These are phyloP conservation scores for Rhorus exstirpatorius DNA, from an alignment of 2,888 invertebrate species.

Conservation along the genomic window DNA sequence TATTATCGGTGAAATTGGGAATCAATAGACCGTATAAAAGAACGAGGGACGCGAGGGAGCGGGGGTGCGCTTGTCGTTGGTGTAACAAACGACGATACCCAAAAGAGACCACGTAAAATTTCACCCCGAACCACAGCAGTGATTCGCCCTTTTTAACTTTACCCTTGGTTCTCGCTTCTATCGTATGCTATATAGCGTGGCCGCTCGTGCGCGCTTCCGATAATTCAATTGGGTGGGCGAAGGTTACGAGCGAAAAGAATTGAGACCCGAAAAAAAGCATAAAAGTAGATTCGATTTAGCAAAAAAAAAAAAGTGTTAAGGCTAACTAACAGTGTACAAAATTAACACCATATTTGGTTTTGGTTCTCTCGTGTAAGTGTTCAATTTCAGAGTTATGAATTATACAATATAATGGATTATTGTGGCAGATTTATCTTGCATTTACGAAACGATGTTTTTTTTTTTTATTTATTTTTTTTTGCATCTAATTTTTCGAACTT, in stretches of 20 bases:
- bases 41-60: conserved; percentile 52
- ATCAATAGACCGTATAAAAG: conserved; percentile 84
- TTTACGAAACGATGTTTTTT: background rate
- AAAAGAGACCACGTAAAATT: conserved; percentile 65
- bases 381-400: background rate
- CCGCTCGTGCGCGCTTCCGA: conserved; percentile 43
- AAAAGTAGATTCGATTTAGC: background rate
- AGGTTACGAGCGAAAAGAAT: conserved; percentile 1
- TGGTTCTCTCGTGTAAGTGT: background rate
- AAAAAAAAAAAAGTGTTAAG: background rate
- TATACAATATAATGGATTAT: no score
- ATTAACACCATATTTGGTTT: background rate
- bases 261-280: background rate
- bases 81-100: conserved; percentile 68
- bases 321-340: background rate
- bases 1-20: conserved; percentile 85
- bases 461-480: background rate
- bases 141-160: conserved; percentile 58
- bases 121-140: conserved; percentile 61
- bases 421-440: no score
- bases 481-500: no score
- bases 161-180: conserved; percentile 37
- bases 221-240: conserved; percentile 58
- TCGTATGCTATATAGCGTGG: conserved; percentile 11
- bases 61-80: conserved; percentile 50